Base-by-base conservation (phyloP, 2,113 vertebrate genomes). In the Dryoscopus gambensis region DNA sequence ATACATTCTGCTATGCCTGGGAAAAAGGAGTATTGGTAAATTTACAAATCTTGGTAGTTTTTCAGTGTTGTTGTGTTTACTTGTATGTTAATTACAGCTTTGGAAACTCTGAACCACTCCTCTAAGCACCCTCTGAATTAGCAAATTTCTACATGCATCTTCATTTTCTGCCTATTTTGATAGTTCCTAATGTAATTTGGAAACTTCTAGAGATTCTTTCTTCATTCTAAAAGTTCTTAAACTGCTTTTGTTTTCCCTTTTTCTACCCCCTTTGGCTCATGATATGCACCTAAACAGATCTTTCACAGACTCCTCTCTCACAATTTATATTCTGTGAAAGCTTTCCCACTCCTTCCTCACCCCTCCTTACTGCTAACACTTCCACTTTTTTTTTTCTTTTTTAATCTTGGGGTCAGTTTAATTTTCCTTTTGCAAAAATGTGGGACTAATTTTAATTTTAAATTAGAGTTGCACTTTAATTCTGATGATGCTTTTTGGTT, bases 231-330 rank as follows among this genome's bases (percentile, higher is more conserved):
- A 86, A 88, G 80, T 93, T 92, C 62, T 93, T 55, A 50, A 78
- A 49, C 79, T 90, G 35, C 33, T 71, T 94, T 73, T 96, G 59
- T 90, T 94, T 93, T 75, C 52, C 33, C 44, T 89, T 88, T 91
- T 93, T 55, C 76, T 77, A 40, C 52, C 64, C 37, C 14, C 69
- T 95, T 87, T 92, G 68, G 56, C 40, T 92, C 40, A 84, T 71
- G 44, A 42, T 60, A 40, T 10, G 56, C 40, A 87, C 85, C 70
- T 90, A 95, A 90, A 80, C 76, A 93, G 76, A 94, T 93, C 93
- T 96, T 92, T 95, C 83, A 74, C 91, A 96, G 93, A 33, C 92
- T 93, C 28, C 50, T 83, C 91, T 90, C 70, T 90, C 93, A 78
- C 47, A 68, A 78, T 96, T 95, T 91, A 57, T 56, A 86, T 94